Evolutionary conservation across 2,113 vertebrate genomes (phyloP).

Genomic region (Toxotes jaculatrix): DNA sequence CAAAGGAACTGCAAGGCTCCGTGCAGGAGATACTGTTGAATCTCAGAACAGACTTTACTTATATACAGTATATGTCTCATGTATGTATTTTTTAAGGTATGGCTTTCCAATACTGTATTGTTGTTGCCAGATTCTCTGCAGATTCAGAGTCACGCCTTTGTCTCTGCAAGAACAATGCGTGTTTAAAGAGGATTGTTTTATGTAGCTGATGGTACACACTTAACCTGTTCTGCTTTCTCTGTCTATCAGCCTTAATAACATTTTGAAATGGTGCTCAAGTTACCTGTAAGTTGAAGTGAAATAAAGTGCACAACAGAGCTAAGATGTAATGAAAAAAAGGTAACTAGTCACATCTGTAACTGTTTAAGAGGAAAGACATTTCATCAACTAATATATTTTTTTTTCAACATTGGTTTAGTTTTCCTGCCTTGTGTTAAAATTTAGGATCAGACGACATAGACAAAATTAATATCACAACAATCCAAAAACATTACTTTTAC

Average conservation of each 20-base stretch:
- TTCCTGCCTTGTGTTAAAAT: background rate
- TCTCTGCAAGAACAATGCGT: conserved; percentile 9
- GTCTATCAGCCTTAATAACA: background rate
- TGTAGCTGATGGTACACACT: background rate
- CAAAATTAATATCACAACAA: background rate
- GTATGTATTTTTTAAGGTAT: conserved; percentile 33
- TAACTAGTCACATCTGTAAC: background rate
- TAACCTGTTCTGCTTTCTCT: conserved; percentile 13
- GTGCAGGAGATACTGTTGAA: conserved; percentile 74
- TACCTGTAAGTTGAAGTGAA: background rate
- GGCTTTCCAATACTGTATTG: conserved; percentile 15
- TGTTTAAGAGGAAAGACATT: background rate
- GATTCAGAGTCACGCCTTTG: background rate
- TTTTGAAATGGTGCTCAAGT: conserved; percentile 20
- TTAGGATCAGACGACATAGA: background rate
- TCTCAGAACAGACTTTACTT: conserved; percentile 50
- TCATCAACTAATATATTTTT: background rate
- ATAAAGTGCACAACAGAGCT: conserved; percentile 3
- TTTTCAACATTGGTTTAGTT: background rate
- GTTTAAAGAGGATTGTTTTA: background rate
- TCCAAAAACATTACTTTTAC: background rate
- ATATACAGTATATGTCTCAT: conserved; percentile 37
- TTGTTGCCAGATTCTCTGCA: background rate
- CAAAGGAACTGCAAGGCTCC: conserved; percentile 78
- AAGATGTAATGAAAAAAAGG: background rate